phyloP scores from a whole-genome alignment of 1,140 invertebrate species.

The Mamestra configurata region DNA sequence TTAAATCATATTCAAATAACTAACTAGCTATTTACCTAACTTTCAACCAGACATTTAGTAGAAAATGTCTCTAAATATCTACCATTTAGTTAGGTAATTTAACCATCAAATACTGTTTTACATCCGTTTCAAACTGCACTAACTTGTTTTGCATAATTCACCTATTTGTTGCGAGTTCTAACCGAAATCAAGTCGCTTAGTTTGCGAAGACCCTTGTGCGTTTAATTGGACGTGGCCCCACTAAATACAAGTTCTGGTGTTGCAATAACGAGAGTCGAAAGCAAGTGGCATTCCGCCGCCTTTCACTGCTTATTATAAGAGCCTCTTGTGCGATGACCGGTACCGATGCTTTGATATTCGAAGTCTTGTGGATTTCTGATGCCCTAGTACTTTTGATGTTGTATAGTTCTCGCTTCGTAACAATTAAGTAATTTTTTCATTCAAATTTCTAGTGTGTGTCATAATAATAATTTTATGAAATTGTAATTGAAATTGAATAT shows the following conservation, averaged over 20 bases:
- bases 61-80: too few relatives aligned
- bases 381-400: constrained; percentile 11
- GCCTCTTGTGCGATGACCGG: constrained; percentile 33
- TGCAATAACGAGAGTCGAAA: constrained; percentile 66
- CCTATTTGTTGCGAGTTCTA: background rate
- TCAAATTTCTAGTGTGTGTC: too few relatives aligned
- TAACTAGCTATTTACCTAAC: too few relatives aligned
- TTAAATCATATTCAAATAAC: too few relatives aligned
- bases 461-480: too few relatives aligned
- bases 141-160: background rate
- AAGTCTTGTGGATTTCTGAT: constrained; percentile 9
- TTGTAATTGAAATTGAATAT: too few relatives aligned
- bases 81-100: too few relatives aligned
- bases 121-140: too few relatives aligned
- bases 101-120: too few relatives aligned
- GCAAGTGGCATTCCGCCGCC: constrained; percentile 64
- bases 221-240: constrained; percentile 34
- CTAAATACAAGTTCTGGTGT: constrained; percentile 55
- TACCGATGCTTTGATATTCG: constrained; percentile 16
- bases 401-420: too few relatives aligned
- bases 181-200: background rate
- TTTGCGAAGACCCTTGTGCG: background rate
- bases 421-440: too few relatives aligned
- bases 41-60: too few relatives aligned
- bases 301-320: constrained; percentile 59